These are phyloP conservation scores for Sthenelais limicola DNA, from an alignment of 2,888 invertebrate genomes.

Conservation along the genomic window DNA sequence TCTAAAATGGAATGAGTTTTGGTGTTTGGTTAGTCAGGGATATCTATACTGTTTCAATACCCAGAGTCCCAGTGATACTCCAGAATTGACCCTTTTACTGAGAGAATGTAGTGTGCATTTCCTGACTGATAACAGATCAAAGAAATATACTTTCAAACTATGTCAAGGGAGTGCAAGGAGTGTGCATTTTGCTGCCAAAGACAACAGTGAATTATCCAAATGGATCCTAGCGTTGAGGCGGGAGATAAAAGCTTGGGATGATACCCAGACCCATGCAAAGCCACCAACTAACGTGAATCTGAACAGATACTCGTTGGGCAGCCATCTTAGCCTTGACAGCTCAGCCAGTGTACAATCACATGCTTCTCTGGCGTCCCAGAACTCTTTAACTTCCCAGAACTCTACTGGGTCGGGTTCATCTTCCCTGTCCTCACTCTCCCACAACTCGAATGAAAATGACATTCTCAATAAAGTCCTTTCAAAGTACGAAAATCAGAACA, in stretches of 20 bases:
- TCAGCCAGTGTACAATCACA: slow-evolving; percentile 14
- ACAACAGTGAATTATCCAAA: slow-evolving; percentile 54
- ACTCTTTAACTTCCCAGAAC: neutral
- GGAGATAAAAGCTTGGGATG: slow-evolving; percentile 50
- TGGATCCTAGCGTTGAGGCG: slow-evolving; percentile 61
- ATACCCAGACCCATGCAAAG: neutral
- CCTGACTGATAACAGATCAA: slow-evolving; percentile 51
- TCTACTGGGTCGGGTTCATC: neutral
- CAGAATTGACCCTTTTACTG: slow-evolving; percentile 55
- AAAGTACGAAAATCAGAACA: too few relatives aligned
- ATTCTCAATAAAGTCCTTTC: too few relatives aligned
- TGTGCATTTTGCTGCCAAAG: slow-evolving; percentile 57
- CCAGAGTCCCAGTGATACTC: slow-evolving; percentile 54
- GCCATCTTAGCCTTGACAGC: slow-evolving; percentile 18
- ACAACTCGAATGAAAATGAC: too few relatives aligned
- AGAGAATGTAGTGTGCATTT: slow-evolving; percentile 57
- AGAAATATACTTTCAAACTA: slow-evolving; percentile 56
- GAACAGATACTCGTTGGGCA: neutral
- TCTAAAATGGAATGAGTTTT: slow-evolving; percentile 58
- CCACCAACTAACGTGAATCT: neutral
- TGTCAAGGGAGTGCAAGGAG: slow-evolving; percentile 57
- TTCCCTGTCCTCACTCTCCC: slow-evolving; percentile 24
- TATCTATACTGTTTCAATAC: slow-evolving; percentile 61
- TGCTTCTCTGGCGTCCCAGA: neutral
- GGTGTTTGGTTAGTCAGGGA: slow-evolving; percentile 60